Percentiles rank a stretch among this genome's conserved stretches.
Conservation (phyloP, 2,113 vertebrate genomes). For the rabbit (Oryctolagus cuniculus) region DNA sequence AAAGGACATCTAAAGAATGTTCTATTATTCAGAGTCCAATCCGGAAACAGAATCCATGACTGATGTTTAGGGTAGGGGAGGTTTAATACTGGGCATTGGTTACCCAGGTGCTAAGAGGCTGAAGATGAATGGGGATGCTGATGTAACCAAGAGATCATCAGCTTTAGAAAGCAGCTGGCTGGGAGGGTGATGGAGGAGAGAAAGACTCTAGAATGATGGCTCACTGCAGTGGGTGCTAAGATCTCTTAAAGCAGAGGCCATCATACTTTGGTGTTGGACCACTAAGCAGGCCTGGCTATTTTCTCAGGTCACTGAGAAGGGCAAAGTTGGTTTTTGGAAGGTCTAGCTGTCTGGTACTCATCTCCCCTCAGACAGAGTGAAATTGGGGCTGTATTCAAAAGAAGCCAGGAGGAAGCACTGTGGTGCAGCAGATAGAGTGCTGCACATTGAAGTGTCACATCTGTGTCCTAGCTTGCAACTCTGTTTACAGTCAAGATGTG, state of each 20-base stretch:
- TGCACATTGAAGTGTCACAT: no score
- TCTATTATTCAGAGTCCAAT: no score
- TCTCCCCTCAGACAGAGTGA: neutral
- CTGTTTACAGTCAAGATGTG: no score
- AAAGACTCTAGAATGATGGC: neutral
- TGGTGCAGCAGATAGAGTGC: no score
- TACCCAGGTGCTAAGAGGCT: neutral
- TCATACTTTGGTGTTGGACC: neutral
- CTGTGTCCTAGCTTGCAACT: no score
- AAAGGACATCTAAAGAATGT: neutral
- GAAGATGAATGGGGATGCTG: neutral
- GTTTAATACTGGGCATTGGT: neutral
- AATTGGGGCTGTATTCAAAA: neutral
- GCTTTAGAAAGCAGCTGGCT: neutral
- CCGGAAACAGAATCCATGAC: neutral
- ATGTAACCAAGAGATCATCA: neutral
- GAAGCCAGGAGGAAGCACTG: no score
- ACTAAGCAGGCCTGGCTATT: neutral
- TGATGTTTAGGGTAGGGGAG: neutral
- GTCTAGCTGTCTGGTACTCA: neutral
- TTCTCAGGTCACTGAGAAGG: neutral
- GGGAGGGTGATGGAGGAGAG: neutral
- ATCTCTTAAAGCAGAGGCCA: neutral
- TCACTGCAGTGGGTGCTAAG: no score
- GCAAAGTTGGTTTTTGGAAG: neutral